A percentile compares a stretch with the other conserved stretches of the same genome.
These are phyloP conservation scores for Oedothorax gibbosus DNA, from an alignment of 1,140 invertebrate genomes.

Conservation along the genomic window DNA sequence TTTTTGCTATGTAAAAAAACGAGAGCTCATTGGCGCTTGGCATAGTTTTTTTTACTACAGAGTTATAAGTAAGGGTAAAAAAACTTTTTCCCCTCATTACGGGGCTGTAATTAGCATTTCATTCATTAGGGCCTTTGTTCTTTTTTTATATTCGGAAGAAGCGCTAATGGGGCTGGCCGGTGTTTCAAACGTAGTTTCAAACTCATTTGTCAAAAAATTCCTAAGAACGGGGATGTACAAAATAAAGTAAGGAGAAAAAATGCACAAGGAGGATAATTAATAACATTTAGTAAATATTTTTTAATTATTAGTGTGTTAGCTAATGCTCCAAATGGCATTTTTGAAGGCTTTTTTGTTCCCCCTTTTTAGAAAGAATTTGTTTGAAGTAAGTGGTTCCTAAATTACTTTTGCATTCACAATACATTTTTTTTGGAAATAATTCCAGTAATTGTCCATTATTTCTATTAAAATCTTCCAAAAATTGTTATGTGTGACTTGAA, in stretches of 20 bases:
- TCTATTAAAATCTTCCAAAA: too few relatives aligned
- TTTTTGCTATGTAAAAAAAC: neutral
- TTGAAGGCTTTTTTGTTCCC: slow-evolving; percentile 2
- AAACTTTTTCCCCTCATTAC: slow-evolving; percentile 42
- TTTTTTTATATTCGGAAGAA: slow-evolving; percentile 21
- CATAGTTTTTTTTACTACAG: slow-evolving; percentile 4
- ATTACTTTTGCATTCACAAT: too few relatives aligned
- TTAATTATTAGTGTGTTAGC: slow-evolving; percentile 31
- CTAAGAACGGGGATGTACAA: neutral
- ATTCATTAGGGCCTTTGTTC: slow-evolving; percentile 45
- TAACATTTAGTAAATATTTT: slow-evolving; percentile 47
- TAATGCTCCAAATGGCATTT: slow-evolving; percentile 41
- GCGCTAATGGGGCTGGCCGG: slow-evolving; percentile 46
- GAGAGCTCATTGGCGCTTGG: neutral
- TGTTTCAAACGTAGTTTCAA: slow-evolving; percentile 55
- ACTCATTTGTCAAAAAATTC: slow-evolving; percentile 51
- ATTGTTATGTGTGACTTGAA: too few relatives aligned
- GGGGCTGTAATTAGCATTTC: slow-evolving; percentile 47
- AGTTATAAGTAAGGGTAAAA: neutral
- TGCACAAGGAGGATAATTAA: slow-evolving; percentile 45
- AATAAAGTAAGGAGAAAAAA: slow-evolving; percentile 13
- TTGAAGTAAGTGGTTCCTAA: too few relatives aligned
- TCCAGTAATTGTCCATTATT: too few relatives aligned
- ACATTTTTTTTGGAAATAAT: too few relatives aligned
- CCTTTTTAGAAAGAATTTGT: too few relatives aligned